Conservation (phyloP, 1,140 invertebrate genomes). For the Drosophila subpulchrella region DNA sequence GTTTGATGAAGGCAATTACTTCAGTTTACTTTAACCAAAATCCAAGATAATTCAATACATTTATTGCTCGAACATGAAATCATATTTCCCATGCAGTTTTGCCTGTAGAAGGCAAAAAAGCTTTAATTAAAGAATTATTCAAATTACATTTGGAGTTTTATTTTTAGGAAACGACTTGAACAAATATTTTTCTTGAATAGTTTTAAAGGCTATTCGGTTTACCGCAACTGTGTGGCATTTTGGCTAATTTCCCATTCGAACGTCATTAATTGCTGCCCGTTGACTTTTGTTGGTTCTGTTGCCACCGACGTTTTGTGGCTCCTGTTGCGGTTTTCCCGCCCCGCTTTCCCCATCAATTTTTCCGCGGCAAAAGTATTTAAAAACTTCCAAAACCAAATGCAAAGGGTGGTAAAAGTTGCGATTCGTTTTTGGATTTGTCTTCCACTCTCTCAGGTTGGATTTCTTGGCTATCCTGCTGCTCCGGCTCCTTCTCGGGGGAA, state of each 20-base stretch:
- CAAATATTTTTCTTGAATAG: not conserved
- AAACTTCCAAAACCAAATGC: slow-evolving; percentile 56
- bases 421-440: slow-evolving; percentile 20
- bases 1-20: too few relatives aligned
- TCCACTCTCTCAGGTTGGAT: not conserved
- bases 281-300: slow-evolving; percentile 21
- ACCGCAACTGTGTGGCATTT: not conserved
- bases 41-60: not conserved
- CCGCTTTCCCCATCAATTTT: not conserved
- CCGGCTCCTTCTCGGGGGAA: not conserved
- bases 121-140: too few relatives aligned
- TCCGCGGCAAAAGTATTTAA: slow-evolving; percentile 72
- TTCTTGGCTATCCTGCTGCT: slow-evolving; percentile 7
- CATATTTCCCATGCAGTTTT: too few relatives aligned
- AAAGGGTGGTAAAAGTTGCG: slow-evolving; percentile 35
- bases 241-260: slow-evolving; percentile 41
- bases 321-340: slow-evolving; percentile 41
- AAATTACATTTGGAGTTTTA: too few relatives aligned
- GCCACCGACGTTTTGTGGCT: slow-evolving; percentile 23
- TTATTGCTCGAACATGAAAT: not conserved
- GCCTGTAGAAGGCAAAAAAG: too few relatives aligned
- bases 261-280: slow-evolving; percentile 30
- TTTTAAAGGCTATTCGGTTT: not conserved
- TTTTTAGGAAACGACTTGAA: too few relatives aligned
- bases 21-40: too few relatives aligned